These are phyloP conservation scores for Notamacropus eugenii DNA, from an alignment of 2,797 vertebrate species.

Conservation along the genomic window DNA sequence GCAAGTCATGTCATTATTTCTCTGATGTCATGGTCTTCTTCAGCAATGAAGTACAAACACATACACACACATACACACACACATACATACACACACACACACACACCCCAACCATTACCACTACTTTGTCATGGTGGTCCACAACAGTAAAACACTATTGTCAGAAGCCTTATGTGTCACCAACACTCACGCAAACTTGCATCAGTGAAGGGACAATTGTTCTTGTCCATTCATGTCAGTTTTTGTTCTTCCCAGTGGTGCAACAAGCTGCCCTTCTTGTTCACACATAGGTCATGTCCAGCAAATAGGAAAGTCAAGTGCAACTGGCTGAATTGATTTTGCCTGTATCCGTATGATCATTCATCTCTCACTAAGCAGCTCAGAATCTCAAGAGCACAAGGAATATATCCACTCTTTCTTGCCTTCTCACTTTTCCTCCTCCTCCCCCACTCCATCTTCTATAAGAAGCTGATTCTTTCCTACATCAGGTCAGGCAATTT, in stretches of 20 bases:
- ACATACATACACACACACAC: background rate
- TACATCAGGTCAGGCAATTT: conserved; percentile 42
- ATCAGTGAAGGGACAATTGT: background rate
- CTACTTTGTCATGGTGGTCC: background rate
- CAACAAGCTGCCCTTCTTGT: background rate
- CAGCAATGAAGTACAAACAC: no score
- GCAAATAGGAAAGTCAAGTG: background rate
- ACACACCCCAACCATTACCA: background rate
- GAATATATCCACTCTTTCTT: background rate
- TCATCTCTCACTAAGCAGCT: background rate
- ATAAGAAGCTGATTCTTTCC: conserved; percentile 30
- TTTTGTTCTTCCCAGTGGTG: background rate
- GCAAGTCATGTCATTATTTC: no score
- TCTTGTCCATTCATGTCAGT: background rate
- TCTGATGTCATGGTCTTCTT: no score
- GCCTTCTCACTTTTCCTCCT: conserved; percentile 8
- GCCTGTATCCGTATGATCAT: background rate
- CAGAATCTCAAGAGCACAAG: conserved; percentile 5
- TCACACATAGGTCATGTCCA: background rate
- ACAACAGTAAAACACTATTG: background rate
- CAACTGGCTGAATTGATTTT: conserved; percentile 5
- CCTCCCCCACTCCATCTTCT: background rate
- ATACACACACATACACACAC: no score
- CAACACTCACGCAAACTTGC: background rate
- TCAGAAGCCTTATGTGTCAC: background rate